Evolutionary conservation across 2,888 invertebrate species (phyloP).

Genomic region (Leptinotarsa rubiginosa): DNA sequence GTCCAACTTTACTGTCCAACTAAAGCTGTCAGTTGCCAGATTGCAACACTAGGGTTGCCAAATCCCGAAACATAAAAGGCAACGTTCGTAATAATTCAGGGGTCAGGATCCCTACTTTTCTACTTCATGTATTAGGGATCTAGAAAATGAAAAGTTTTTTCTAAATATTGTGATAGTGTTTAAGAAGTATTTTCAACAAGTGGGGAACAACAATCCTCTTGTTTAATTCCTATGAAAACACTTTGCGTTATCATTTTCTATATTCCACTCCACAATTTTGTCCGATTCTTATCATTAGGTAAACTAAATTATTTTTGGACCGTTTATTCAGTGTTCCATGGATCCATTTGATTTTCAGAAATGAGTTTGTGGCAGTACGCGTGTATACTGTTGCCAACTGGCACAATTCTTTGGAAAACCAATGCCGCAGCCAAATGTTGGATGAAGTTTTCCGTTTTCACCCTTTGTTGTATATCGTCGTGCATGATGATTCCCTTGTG

Average conservation of each 20-base stretch:
- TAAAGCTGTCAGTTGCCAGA: no score
- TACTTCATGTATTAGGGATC: no score
- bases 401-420: constrained; percentile 63
- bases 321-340: neutral
- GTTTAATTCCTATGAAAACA: no score
- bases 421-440: constrained; percentile 77
- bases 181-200: no score
- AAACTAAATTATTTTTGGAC: neutral
- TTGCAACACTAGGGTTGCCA: no score
- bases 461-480: constrained; percentile 72
- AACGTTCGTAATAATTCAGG: no score
- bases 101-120: no score
- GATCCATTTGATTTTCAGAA: constrained; percentile 27
- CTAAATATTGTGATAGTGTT: no score
- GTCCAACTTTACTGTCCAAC: no score
- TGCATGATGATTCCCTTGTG: constrained; percentile 79
- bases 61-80: no score
- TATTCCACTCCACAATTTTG: neutral
- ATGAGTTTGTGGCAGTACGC: constrained; percentile 46
- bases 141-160: no score
- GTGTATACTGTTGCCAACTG: constrained; percentile 9
- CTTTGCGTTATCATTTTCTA: neutral
- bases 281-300: neutral
- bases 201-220: no score
- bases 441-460: constrained; percentile 76